Evolutionary conservation across 2,797 vertebrate species (phyloP).

Genomic region (Cossypha polioptera): DNA sequence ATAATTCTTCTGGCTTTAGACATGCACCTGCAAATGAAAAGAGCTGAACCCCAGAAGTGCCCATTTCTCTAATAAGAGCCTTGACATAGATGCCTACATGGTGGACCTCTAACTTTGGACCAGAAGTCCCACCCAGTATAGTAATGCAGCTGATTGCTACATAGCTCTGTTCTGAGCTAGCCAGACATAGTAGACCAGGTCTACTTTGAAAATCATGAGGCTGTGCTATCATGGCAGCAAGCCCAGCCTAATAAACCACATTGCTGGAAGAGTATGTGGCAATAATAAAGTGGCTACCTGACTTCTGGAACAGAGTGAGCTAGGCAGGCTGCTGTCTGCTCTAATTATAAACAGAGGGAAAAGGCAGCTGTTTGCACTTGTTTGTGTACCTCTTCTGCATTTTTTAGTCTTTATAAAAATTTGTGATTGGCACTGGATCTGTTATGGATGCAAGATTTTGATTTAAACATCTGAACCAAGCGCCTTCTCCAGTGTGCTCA

Average conservation of each 20-base stretch:
- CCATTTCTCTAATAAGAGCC: not conserved
- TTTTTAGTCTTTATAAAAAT: not conserved
- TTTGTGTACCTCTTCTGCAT: not conserved
- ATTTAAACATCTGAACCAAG: not conserved
- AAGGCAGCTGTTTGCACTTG: slow-evolving; percentile 28
- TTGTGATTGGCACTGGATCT: slow-evolving; percentile 3
- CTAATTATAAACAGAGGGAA: not conserved
- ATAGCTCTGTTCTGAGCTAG: not conserved
- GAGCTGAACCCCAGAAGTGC: not conserved
- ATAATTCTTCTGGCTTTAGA: not conserved
- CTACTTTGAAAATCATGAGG: not conserved
- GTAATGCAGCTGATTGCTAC: not conserved
- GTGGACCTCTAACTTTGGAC: not conserved
- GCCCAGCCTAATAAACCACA: not conserved
- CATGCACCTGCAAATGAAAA: rapidly evolving
- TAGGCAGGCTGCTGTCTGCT: not conserved
- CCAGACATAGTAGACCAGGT: not conserved
- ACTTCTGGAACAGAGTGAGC: not conserved
- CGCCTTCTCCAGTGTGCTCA: not conserved
- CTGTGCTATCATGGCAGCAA: not conserved
- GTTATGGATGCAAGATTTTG: slow-evolving; percentile 2
- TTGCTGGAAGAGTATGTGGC: slow-evolving; percentile 4
- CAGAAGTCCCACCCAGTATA: not conserved
- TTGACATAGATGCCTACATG: not conserved
- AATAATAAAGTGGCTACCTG: slow-evolving; percentile 24